These are phyloP conservation scores for Brevipalpus yothersi DNA, from an alignment of 1,140 invertebrate species.

Conservation along the genomic window DNA sequence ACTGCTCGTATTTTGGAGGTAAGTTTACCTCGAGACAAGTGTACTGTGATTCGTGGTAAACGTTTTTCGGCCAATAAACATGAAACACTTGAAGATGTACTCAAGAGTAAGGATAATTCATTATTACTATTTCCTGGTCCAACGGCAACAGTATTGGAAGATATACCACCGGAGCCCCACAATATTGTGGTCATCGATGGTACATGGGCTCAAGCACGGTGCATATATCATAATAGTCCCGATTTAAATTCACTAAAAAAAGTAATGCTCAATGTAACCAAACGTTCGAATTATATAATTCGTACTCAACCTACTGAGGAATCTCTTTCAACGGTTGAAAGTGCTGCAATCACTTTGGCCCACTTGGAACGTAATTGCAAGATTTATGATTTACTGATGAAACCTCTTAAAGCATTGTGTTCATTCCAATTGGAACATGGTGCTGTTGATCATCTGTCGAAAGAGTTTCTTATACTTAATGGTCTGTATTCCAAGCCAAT, in stretches of 20 bases:
- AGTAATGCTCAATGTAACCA: conserved; percentile 37
- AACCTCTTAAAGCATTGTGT: conserved; percentile 55
- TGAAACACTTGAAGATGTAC: not conserved
- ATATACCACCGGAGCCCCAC: conserved; percentile 26
- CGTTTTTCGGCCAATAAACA: conserved; percentile 34
- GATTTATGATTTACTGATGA: conserved; percentile 26
- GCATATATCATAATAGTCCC: conserved; percentile 22
- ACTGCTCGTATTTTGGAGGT: conserved; percentile 66
- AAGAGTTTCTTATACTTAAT: conserved; percentile 60
- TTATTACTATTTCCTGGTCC: conserved; percentile 57
- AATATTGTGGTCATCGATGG: conserved; percentile 72
- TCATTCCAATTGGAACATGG: conserved; percentile 60
- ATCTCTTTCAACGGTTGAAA: conserved; percentile 71
- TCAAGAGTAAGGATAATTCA: conserved; percentile 28
- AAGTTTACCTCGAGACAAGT: conserved; percentile 41
- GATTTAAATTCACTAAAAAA: conserved; percentile 15
- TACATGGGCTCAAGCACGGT: conserved; percentile 75
- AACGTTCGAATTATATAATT: conserved; percentile 56
- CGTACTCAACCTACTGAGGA: conserved; percentile 73
- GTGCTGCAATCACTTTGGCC: conserved; percentile 27
- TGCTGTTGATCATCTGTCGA: conserved; percentile 72
- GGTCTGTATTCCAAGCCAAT: conserved; percentile 57
- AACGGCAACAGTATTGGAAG: conserved; percentile 25
- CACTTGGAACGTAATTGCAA: conserved; percentile 4
- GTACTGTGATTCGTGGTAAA: conserved; percentile 54